phyloP scores from a whole-genome alignment of 2,113 vertebrate species.

The Emydocephalus ijimae region DNA sequence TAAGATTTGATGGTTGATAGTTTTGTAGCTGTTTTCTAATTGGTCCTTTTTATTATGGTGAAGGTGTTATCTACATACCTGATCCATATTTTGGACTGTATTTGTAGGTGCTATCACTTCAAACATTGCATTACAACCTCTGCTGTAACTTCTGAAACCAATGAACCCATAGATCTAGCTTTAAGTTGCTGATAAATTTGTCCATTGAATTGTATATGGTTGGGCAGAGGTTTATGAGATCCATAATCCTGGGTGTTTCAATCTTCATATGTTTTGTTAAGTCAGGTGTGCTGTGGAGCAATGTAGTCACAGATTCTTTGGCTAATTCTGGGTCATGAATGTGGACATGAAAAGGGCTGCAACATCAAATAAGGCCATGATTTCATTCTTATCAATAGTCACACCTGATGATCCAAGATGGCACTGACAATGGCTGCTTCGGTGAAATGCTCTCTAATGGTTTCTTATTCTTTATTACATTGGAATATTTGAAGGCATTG shows the following conservation, averaged over 20 bases:
- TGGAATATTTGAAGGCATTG: background rate
- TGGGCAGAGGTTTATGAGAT: background rate
- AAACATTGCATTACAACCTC: background rate
- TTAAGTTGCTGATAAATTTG: background rate
- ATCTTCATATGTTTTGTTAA: background rate
- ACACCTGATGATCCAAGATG: too few species aligned
- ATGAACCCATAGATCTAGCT: background rate
- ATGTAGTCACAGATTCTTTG: background rate
- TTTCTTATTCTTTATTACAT: too few species aligned
- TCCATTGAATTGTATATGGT: background rate
- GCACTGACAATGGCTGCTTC: too few species aligned
- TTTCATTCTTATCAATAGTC: background rate
- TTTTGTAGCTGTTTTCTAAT: too few species aligned
- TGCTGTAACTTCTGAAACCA: background rate
- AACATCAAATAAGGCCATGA: background rate
- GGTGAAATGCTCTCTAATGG: too few species aligned
- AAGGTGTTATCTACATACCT: too few species aligned
- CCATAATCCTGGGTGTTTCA: background rate
- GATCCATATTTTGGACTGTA: too few species aligned
- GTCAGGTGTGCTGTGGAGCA: background rate
- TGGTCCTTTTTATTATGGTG: too few species aligned
- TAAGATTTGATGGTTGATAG: too few species aligned
- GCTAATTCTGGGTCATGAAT: background rate
- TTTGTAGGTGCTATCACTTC: background rate
- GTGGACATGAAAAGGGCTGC: background rate